Base-by-base conservation (phyloP, 2,888 invertebrate species). In the Argynnis bischoffii region DNA sequence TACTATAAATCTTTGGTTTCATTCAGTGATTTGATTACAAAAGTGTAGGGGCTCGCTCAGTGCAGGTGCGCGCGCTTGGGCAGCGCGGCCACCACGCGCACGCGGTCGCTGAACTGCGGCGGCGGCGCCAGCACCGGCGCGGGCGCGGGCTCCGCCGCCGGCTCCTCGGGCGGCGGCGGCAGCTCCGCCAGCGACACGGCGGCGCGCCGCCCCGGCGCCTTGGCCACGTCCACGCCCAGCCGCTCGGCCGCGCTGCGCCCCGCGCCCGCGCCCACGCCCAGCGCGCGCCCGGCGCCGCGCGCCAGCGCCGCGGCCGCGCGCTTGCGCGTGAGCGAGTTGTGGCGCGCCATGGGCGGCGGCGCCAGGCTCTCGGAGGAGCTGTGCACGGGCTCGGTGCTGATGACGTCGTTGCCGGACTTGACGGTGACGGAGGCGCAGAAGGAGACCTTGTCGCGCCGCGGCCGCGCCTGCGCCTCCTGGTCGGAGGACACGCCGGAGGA, bases 61-160 rank as follows among this genome's bases (percentile, higher is more conserved):
- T 93, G 93, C 72, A 93, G 81, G 70, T 93, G 90, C 69, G 94
- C 92, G 55, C 91, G 94, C 90, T 97, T 97, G 75, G 97, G 97
- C 82, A 97, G 94, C 71, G 97, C 95, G 67, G 96, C 97, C 64
- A 97, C 96, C 75, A 97, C 97, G 76, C 97, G 94, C 66, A 96
- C 97, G 77, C 95, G 94, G 90, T 98, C 98, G 87, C 96, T 97
- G 91, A 98, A 98, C 89, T 98, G 98, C 51, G 98, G 98, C 50
- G 98, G 98, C 51, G 98, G 98, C 31, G 97, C 97, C 71, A 97
- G 92, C 73, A 96, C 93, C 16, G 97, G 81, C 95, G 73, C 64
- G 50, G 72, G 71, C 64, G 71, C 77, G 55, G 83, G 83, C 71
- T 81, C 81, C 16, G 87, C 89, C n/a, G 83, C 82, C 68, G 94